These are phyloP conservation scores for Phania funesta DNA, from an alignment of 2,888 invertebrate genomes.

Conservation along the genomic window DNA sequence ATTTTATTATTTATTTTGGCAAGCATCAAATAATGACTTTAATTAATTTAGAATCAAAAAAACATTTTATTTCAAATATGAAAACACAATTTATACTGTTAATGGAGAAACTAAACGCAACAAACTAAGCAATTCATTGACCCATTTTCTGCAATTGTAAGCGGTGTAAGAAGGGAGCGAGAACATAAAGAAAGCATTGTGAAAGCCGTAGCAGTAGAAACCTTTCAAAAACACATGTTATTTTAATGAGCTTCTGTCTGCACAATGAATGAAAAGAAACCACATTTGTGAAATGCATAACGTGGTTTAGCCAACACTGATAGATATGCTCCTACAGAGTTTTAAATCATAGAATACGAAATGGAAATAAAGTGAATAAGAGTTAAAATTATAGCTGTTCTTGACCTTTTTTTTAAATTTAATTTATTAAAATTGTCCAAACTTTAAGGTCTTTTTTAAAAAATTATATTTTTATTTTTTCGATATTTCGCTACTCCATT, in stretches of 20 bases:
- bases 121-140: slow-evolving; percentile 9
- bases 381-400: too few relatives aligned
- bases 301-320: slow-evolving; percentile 1
- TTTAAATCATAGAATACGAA: too few relatives aligned
- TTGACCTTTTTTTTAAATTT: too few relatives aligned
- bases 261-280: slow-evolving; percentile 9
- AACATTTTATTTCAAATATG: slow-evolving; percentile 24
- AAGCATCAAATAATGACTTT: slow-evolving; percentile 49
- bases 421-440: too few relatives aligned
- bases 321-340: too few relatives aligned
- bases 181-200: background rate
- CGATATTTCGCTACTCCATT: too few relatives aligned
- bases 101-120: slow-evolving; percentile 33
- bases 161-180: background rate
- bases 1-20: background rate
- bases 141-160: background rate
- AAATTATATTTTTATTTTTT: too few relatives aligned
- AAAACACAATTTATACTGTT: slow-evolving; percentile 13
- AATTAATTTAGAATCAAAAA: slow-evolving; percentile 54
- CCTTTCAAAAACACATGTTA: slow-evolving; percentile 53
- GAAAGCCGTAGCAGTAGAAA: slow-evolving; percentile 4
- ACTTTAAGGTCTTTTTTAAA: too few relatives aligned
- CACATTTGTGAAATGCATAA: slow-evolving; percentile 30
- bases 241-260: slow-evolving; percentile 33
- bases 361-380: too few relatives aligned